These are phyloP conservation scores for Candidula unifasciata DNA, from an alignment of 2,888 invertebrate genomes.

Conservation along the genomic window DNA sequence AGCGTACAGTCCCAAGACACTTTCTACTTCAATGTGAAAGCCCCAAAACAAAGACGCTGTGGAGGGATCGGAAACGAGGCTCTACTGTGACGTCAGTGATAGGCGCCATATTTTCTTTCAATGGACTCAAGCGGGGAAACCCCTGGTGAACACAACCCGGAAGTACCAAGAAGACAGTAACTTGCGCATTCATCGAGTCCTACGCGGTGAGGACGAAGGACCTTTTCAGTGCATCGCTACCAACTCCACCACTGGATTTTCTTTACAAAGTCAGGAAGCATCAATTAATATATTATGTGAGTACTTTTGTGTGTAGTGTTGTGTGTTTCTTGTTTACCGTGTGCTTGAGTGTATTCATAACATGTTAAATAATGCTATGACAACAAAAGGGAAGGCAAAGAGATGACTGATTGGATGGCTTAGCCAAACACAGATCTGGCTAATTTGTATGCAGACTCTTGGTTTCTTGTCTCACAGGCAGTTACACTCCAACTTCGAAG, in stretches of 20 bases:
- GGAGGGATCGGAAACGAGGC: constrained; percentile 69
- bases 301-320: constrained; percentile 77
- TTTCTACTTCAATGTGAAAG: constrained; percentile 77
- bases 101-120: constrained; percentile 75
- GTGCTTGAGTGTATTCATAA: too few relatives aligned
- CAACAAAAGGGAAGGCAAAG: too few relatives aligned
- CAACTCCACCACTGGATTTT: constrained; percentile 78
- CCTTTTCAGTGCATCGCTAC: constrained; percentile 82
- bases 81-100: constrained; percentile 75
- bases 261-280: constrained; percentile 82
- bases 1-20: constrained; percentile 62
- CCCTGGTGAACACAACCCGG: constrained; percentile 77
- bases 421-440: too few relatives aligned
- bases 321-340: not conserved
- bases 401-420: too few relatives aligned
- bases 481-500: too few relatives aligned
- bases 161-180: constrained; percentile 79
- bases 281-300: constrained; percentile 84
- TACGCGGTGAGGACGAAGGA: constrained; percentile 81
- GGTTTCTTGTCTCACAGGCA: too few relatives aligned
- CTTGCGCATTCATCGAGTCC: constrained; percentile 81
- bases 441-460: too few relatives aligned
- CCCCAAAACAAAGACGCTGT: constrained; percentile 75
- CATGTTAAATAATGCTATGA: too few relatives aligned
- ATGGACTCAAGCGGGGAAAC: constrained; percentile 77